Base-by-base conservation (phyloP, 2,888 invertebrate genomes). In the Eilema caniola region DNA sequence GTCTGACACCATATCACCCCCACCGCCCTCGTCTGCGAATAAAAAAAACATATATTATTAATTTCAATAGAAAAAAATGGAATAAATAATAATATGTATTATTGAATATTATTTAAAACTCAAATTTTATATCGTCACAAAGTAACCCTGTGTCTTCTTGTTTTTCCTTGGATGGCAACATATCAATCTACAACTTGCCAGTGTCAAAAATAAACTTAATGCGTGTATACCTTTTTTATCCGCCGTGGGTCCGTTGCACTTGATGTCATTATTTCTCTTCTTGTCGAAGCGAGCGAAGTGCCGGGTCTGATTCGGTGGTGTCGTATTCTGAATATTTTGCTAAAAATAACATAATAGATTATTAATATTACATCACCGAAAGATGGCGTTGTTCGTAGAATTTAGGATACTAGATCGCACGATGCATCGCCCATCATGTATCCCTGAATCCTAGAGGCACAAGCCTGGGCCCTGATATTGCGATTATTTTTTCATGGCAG, bases 221-320 rank as follows among this genome's bases (percentile, higher is more conserved):
- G 16, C 1, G 41, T 16, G 41, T 24, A 4, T 69, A 91, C 93
- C 92, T 87, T 86, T 92, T 59, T 89, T 92, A 23, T 93, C 93
- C 0, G 75, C 74, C 0, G 70, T 79, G 0, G 94, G 93, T 68
- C 93, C 93, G 70, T 94, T 94, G 76, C 85, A 82, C 62, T 91
- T 92, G 73, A 86, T 76, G 0, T 93, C 93, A 68, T 78, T 86
- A 67, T 83, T 89, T 2, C 86, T 82, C 67, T 86, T 90, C 85
- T 93, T 95, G 81, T 93, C 95, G 75, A 95, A 95, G 0, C 93
- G 88, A 33, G 95, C 95, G 77, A 95, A 95, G 76, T 95, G 94
- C 0, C 95, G 79, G 77, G 95, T 94, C 77, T 93, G 94, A 28
- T 85, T 93, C 12, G 93, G 91, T 25, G 94, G 92, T 4, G 93